Conservation (phyloP, 2,113 vertebrate species). For the Anguilla rostrata region DNA sequence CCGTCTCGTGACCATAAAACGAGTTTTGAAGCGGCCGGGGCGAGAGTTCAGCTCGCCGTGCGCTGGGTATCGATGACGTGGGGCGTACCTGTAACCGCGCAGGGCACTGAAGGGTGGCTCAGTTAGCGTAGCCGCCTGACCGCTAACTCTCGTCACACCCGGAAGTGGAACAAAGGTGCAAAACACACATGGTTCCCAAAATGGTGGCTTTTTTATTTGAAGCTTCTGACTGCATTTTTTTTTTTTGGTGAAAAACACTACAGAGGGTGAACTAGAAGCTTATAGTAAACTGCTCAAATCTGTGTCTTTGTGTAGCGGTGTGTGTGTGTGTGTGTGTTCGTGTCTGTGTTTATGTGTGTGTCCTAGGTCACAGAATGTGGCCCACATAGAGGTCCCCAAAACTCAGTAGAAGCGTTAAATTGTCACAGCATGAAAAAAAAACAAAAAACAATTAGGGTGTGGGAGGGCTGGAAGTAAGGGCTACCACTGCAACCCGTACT, state of each 20-base stretch:
- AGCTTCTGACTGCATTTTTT: neutral
- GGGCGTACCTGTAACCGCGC: neutral
- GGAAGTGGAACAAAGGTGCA: neutral
- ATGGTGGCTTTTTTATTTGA: neutral
- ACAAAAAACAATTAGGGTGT: neutral
- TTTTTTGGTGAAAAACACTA: no score
- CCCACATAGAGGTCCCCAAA: no score
- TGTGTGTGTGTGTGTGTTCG: no score
- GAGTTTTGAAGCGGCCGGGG: neutral
- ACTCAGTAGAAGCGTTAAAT: neutral
- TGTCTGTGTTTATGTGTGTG: neutral
- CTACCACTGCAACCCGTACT: neutral
- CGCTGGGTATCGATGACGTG: neutral
- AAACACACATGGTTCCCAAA: neutral
- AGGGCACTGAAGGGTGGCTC: neutral
- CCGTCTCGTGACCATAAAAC: neutral
- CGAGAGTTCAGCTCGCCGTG: no score
- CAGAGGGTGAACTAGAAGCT: no score
- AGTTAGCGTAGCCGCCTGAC: neutral
- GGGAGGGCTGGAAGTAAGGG: neutral
- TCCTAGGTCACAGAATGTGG: neutral
- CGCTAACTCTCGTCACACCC: neutral
- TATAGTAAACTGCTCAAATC: no score
- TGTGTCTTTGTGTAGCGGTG: no score
- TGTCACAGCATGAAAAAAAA: neutral